Conservation (phyloP, 2,797 vertebrate genomes). For the Esox masquinongy region DNA sequence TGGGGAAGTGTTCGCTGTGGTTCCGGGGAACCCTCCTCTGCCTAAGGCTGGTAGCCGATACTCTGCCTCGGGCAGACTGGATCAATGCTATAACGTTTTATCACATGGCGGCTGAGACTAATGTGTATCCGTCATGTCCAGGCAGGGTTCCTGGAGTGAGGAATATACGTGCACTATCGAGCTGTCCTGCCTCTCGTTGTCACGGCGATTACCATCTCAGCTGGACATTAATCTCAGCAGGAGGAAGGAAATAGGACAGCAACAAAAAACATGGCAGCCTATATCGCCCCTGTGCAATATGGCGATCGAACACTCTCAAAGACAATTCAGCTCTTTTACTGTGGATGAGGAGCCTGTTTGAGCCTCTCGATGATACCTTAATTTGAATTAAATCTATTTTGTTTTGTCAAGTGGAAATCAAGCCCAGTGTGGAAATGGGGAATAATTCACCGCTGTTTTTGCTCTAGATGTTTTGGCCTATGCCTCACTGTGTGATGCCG, state of each 20-base stretch:
- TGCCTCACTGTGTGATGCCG: slow-evolving; percentile 45
- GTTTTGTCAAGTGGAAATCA: slow-evolving; percentile 47
- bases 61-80: slow-evolving; percentile 35
- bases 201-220: slow-evolving; percentile 64
- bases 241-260: slow-evolving; percentile 44
- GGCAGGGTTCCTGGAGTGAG: slow-evolving; percentile 63
- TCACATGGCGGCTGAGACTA: slow-evolving; percentile 60
- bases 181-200: slow-evolving; percentile 65
- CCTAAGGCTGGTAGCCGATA: slow-evolving; percentile 8
- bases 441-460: slow-evolving; percentile 66
- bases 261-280: slow-evolving; percentile 35
- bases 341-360: slow-evolving; percentile 37
- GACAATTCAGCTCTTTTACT: slow-evolving; percentile 36
- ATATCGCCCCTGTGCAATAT: slow-evolving; percentile 17
- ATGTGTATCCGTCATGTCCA: slow-evolving; percentile 57
- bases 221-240: slow-evolving; percentile 60
- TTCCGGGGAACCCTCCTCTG: not conserved
- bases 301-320: not conserved
- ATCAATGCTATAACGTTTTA: slow-evolving; percentile 62
- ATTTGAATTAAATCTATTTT: slow-evolving; percentile 54
- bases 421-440: slow-evolving; percentile 56
- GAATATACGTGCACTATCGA: slow-evolving; percentile 69
- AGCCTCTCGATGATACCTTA: slow-evolving; percentile 40
- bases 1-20: not conserved
- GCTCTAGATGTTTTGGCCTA: slow-evolving; percentile 53